Base-by-base conservation (phyloP, 2,113 vertebrate genomes). In the Ailuropoda melanoleuca region DNA sequence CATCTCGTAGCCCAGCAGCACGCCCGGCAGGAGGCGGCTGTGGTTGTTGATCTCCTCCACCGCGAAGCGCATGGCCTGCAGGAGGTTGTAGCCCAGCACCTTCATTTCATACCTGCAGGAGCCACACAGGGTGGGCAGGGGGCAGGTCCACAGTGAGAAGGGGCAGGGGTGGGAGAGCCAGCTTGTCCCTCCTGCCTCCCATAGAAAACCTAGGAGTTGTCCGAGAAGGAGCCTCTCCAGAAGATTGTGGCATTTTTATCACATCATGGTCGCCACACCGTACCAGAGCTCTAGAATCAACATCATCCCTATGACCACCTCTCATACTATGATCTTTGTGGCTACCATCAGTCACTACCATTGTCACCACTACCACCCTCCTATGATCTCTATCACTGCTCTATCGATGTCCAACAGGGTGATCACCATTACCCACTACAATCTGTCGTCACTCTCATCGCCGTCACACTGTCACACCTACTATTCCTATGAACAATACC, bases 51-150 rank as follows among this genome's bases (percentile, higher is more conserved):
- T 99, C 98, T 99, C 98, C 24, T 99, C 99, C 46, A 99, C 98
- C 0, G 99, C 98, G 9, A 99, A 99, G 92, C 98, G 98, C 99
- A 99, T 98, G 96, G 99, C 99, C 96, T 99, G 99, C 98, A 99
- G 97, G 80, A 99, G 88, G 94, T 99, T 98, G 97, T 99, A 99
- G 87, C 99, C 99, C 53, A 99, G 97, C 68, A 97, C 97, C 95
- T 99, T 99, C 46, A 75, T 31, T 1, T 5, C 43, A 6, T 98
- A 99, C 97, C 99, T 99, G 91, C 31, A 97, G 64, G 72, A 48
- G 48, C 58, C 21, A 1, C 23, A 4, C 0, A 5, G 6, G 5
- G 11, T 0, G 75, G 37, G 53, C n/a, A n/a, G 37, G 74, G 19
- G 24, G 37, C 12, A 4, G 53, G 37, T 3, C 15, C 46, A 56